Conservation (phyloP, 2,113 vertebrate genomes). For the Lophura nycthemera region DNA sequence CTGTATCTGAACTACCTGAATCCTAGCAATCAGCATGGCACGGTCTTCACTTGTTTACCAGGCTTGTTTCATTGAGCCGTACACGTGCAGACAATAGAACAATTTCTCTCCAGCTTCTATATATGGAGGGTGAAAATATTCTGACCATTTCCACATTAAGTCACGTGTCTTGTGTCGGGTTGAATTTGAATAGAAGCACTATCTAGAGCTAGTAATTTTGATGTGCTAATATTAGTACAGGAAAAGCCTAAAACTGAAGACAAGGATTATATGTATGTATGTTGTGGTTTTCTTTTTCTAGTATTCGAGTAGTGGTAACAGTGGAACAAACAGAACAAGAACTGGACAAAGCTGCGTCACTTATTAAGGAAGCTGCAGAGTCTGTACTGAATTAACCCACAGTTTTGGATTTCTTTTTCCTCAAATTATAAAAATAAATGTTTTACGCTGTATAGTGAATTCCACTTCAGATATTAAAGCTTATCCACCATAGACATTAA, state of each 20-base stretch:
- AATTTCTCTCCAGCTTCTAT: neutral
- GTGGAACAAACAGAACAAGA: slow-evolving; percentile 91
- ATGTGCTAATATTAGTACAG: neutral
- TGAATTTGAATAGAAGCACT: neutral
- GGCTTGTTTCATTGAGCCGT: neutral
- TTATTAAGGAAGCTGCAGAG: slow-evolving; percentile 85
- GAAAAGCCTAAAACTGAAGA: neutral
- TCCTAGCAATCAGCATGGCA: neutral
- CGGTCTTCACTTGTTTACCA: neutral
- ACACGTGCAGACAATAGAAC: neutral
- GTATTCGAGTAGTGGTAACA: slow-evolving; percentile 92
- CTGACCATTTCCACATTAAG: neutral
- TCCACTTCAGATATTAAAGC: neutral
- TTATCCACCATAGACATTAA: neutral
- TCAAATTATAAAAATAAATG: neutral
- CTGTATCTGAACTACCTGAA: neutral
- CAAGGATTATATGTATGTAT: neutral
- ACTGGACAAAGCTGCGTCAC: slow-evolving; percentile 83
- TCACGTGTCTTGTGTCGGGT: neutral
- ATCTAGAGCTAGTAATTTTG: neutral
- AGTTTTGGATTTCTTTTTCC: neutral
- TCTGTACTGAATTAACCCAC: slow-evolving; percentile 75
- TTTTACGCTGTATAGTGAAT: neutral
- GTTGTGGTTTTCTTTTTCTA: slow-evolving; percentile 69
- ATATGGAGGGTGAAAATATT: accelerated